Evolutionary conservation across 2,888 invertebrate species (phyloP).

Genomic region (Entomobrya proxima): DNA sequence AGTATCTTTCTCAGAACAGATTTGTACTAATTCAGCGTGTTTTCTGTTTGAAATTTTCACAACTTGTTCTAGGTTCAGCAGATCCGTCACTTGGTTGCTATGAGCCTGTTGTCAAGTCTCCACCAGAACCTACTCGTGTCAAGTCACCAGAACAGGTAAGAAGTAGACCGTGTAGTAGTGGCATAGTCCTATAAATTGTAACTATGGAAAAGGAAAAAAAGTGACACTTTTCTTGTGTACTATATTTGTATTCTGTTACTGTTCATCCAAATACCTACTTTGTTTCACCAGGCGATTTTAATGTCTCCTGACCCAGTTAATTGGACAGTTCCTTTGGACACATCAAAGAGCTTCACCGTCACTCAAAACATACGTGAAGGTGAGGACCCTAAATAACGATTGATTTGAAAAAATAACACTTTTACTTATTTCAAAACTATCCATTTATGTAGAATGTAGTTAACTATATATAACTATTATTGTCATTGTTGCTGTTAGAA

Average conservation of each 20-base stretch:
- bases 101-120: conserved; percentile 91
- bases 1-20: background rate
- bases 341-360: conserved; percentile 94
- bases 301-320: conserved; percentile 95
- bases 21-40: background rate
- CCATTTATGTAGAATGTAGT: background rate
- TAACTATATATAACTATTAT: background rate
- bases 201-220: no score
- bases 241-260: background rate
- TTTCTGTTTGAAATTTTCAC: background rate
- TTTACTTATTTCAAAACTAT: background rate
- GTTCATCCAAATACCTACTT: background rate
- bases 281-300: conserved; percentile 85
- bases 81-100: conserved; percentile 75
- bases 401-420: no score
- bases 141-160: conserved; percentile 87
- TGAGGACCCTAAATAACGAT: conserved; percentile 64
- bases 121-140: conserved; percentile 93
- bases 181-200: no score
- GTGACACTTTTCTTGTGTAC: no score
- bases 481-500: background rate
- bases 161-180: background rate
- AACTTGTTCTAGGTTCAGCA: conserved; percentile 71
- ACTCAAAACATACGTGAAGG: conserved; percentile 87
- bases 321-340: conserved; percentile 96